Evolutionary conservation across 2,113 vertebrate genomes (phyloP), one percentile per base, ranked within the genome.

Genomic region (Microtus pennsylvanicus): DNA sequence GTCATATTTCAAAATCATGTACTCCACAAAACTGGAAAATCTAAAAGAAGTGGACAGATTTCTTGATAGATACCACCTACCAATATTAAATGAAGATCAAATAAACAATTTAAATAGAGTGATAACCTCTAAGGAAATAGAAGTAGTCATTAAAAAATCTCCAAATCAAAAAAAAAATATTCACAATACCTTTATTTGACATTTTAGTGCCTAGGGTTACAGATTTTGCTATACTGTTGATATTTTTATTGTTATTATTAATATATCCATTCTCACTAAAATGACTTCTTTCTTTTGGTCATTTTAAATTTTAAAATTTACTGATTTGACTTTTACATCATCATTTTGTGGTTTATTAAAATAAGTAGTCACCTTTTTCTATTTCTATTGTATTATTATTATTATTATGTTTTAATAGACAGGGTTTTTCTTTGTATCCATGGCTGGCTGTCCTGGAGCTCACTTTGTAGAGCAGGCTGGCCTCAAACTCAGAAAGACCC

Each of bases 181-280:
- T 17, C n/a, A 17, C 35, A 90, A 74, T 22, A 55, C 16, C 47
- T 70, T 78, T 87, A 94, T 17, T 63, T 47, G 26, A 82, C 72
- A 88, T 22, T 12, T 52, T 26, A 85, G 11, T 35, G 28, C 22
- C 61, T 45, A 87, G 13, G 11, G 1, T 47, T 83, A 94, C 28
- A 61, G 14, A 65, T 61, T 93, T 86, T 78, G 21, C 14, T 89
- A 21, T 35, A 82, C 17, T 42, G 45, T 65, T 72, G 17, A 4
- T 93, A 42, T 42, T 83, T 76, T 89, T 92, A 76, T 67, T 75
- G 8, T n/a, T 91, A 47, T 47, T 87, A 65, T 11, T 87, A 87
- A 26, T 17, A 47, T 38, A 7, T 75, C 22, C 76, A 38, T 22
- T 24, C 52, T 58, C 75, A 55, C 1, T 42, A 3, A 96, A 82